Percentiles rank a stretch among this genome's conserved stretches.
Evolutionary conservation across 2,797 vertebrate genomes (phyloP).

Genomic region (Carduelis carduelis): DNA sequence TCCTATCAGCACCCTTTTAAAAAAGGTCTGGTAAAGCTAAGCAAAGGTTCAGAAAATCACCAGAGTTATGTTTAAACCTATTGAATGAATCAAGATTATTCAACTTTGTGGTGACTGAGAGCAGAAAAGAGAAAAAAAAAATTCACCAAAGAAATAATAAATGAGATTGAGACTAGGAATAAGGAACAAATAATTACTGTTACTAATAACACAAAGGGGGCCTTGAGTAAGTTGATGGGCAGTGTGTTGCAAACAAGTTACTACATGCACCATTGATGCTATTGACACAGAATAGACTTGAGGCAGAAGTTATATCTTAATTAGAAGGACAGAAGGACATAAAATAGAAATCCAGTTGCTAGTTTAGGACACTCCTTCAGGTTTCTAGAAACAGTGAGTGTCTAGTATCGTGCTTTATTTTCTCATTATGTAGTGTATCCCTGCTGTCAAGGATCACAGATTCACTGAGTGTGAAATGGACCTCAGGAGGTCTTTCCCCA

Average conservation of each 20-base stretch:
- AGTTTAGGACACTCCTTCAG: neutral
- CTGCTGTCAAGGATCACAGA: neutral
- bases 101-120: neutral
- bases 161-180: neutral
- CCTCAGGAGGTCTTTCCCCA: neutral
- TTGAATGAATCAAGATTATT: neutral
- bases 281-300: neutral
- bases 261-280: neutral
- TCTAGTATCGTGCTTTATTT: neutral
- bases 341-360: neutral
- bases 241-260: neutral
- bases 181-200: neutral
- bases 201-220: neutral
- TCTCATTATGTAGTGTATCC: neutral
- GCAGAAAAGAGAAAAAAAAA: neutral
- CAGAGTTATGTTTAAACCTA: neutral
- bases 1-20: neutral
- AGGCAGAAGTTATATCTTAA: neutral
- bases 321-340: neutral
- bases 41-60: neutral
- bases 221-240: neutral
- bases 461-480: neutral
- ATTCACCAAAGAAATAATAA: neutral
- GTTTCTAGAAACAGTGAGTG: neutral
- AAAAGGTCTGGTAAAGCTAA: neutral